Conservation (phyloP, 2,888 invertebrate genomes). For the Danaus chrysippus region DNA sequence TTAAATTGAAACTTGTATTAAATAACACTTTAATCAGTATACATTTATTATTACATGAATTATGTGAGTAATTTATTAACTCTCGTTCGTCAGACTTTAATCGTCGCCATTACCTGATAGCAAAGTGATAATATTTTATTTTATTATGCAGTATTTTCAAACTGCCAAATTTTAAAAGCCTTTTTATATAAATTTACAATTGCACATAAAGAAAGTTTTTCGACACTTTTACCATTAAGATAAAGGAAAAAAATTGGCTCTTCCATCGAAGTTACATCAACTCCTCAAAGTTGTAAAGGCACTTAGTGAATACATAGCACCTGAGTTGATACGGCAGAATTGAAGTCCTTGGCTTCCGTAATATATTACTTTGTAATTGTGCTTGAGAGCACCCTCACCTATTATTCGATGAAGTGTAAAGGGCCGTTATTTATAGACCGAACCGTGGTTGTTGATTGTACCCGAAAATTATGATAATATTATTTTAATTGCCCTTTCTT, state of each 20-base stretch:
- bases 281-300: constrained; percentile 22
- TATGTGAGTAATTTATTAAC: no score
- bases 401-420: constrained; percentile 71
- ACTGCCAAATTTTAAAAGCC: constrained; percentile 22
- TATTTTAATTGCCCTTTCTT: constrained; percentile 53
- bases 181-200: constrained; percentile 19
- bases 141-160: constrained; percentile 22
- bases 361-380: constrained; percentile 63
- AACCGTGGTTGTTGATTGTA: constrained; percentile 52
- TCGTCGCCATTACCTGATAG: no score
- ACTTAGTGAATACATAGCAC: constrained; percentile 24
- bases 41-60: no score
- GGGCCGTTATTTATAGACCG: constrained; percentile 65
- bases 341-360: constrained; percentile 39
- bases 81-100: no score
- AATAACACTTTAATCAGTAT: no score
- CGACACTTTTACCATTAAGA: constrained; percentile 22
- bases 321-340: constrained; percentile 29
- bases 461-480: constrained; percentile 54
- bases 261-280: constrained; percentile 21
- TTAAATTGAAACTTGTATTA: no score
- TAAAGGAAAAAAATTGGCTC: constrained; percentile 20
- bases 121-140: no score
- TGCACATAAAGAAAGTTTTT: constrained; percentile 22
- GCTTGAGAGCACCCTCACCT: constrained; percentile 55